Percentiles rank a stretch among this genome's conserved stretches.
Evolutionary conservation across 2,888 invertebrate species (phyloP).

Genomic region (Melanostoma scalare): DNA sequence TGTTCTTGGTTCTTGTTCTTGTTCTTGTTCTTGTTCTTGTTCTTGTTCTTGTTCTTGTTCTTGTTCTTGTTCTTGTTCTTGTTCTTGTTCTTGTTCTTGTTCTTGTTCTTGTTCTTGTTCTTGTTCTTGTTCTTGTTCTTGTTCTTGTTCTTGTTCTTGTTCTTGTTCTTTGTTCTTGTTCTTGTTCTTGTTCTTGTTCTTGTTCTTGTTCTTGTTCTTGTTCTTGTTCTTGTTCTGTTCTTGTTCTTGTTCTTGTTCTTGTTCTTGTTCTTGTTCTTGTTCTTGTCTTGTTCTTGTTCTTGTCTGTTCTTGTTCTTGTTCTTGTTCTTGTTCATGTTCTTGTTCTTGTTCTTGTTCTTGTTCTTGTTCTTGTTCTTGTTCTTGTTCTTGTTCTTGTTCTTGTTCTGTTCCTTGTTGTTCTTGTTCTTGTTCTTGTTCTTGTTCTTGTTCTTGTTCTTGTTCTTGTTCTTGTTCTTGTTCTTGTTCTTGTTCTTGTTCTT

Average conservation of each 20-base stretch:
- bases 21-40: background rate
- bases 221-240: constrained; percentile 1
- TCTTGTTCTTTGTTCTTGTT: constrained; percentile 14
- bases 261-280: constrained; percentile 18
- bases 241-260: constrained; percentile 6
- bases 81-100: constrained; percentile 23
- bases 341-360: constrained; percentile 14
- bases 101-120: constrained; percentile 23
- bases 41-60: background rate
- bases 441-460: too few relatives aligned
- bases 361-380: constrained; percentile 19
- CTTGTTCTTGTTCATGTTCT: constrained; percentile 8
- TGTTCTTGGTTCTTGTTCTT: constrained; percentile 1
- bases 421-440: too few relatives aligned
- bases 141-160: constrained; percentile 23
- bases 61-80: constrained; percentile 23
- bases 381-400: constrained; percentile 10
- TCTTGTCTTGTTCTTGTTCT: too few relatives aligned
- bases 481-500: too few relatives aligned
- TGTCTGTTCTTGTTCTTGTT: constrained; percentile 19
- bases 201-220: constrained; percentile 16
- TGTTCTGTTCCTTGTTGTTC: background rate
- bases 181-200: constrained; percentile 17
- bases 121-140: constrained; percentile 23
- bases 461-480: too few relatives aligned